Evolutionary conservation across 2,797 vertebrate genomes (phyloP).

Genomic region (Schizothorax lantsangensis): DNA sequence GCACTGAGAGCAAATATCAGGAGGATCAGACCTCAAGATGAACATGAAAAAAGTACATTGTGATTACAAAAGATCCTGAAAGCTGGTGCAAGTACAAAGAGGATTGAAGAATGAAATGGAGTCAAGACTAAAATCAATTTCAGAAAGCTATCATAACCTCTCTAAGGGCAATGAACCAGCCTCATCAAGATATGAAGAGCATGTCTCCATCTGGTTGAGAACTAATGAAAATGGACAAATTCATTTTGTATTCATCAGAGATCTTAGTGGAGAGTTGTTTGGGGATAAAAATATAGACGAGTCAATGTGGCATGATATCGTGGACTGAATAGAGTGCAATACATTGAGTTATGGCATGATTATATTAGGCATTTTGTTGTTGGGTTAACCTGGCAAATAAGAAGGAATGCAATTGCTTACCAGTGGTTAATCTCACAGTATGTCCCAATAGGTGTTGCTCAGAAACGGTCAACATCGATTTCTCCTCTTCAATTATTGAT

Average conservation of each 20-base stretch:
- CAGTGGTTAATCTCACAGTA: conserved; percentile 25
- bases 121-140: conserved; percentile 31
- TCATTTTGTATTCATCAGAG: neutral
- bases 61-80: conserved; percentile 39
- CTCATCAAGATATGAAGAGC: neutral
- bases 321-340: neutral
- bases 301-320: neutral
- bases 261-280: conserved; percentile 23
- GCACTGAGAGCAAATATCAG: neutral
- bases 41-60: conserved; percentile 14
- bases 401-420: conserved; percentile 42
- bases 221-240: conserved; percentile 10
- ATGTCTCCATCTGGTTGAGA: conserved; percentile 20
- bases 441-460: conserved; percentile 43
- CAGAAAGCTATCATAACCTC: neutral
- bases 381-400: neutral
- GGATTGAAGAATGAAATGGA: neutral
- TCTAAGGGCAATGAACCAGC: neutral
- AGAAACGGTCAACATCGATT: conserved; percentile 35
- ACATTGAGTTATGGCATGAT: neutral
- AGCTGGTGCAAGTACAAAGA: conserved; percentile 16
- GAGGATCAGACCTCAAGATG: conserved; percentile 11
- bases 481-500: conserved; percentile 53
- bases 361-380: neutral
- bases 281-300: neutral